A percentile compares a stretch with the other conserved stretches of the same genome.
phyloP scores from a whole-genome alignment of 92 coral and sea anemone species.

The Micromussa lordhowensis region DNA sequence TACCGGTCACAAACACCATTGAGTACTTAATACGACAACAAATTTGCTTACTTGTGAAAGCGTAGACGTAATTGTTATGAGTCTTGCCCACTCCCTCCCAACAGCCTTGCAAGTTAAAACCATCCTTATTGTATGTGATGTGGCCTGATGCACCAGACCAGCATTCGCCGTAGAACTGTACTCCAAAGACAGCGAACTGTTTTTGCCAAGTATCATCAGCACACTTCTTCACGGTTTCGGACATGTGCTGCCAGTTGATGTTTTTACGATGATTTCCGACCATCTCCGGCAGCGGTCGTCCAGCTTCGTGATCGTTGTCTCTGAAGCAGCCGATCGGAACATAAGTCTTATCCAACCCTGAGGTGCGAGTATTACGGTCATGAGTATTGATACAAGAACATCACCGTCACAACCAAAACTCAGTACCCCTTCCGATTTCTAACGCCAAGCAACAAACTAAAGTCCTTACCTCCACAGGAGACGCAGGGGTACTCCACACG shows the following conservation, averaged over 20 bases:
- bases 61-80: slow-evolving; percentile 63
- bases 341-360: slow-evolving; percentile 25
- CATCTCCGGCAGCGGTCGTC: slow-evolving; percentile 69
- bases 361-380: background rate
- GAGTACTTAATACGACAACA: background rate
- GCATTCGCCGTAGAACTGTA: slow-evolving; percentile 86
- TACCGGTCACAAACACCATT: too few relatives aligned
- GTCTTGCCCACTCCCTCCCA: slow-evolving; percentile 71
- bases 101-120: slow-evolving; percentile 49
- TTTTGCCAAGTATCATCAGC: slow-evolving; percentile 63
- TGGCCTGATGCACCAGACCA: slow-evolving; percentile 77
- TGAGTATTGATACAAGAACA: too few relatives aligned
- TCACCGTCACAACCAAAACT: too few relatives aligned
- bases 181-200: slow-evolving; percentile 71
- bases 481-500: slow-evolving; percentile 60
- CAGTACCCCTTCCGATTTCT: too few relatives aligned
- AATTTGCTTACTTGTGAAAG: slow-evolving; percentile 58
- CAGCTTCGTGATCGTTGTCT: slow-evolving; percentile 41
- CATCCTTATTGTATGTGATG: slow-evolving; percentile 60
- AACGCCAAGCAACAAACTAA: too few relatives aligned
- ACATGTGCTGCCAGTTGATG: slow-evolving; percentile 76
- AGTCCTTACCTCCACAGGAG: slow-evolving; percentile 56
- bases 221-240: slow-evolving; percentile 60
- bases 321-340: slow-evolving; percentile 73
- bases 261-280: slow-evolving; percentile 55